These are phyloP conservation scores for Rhabdomys dilectus DNA, from an alignment of 2,113 vertebrate genomes.

Conservation along the genomic window DNA sequence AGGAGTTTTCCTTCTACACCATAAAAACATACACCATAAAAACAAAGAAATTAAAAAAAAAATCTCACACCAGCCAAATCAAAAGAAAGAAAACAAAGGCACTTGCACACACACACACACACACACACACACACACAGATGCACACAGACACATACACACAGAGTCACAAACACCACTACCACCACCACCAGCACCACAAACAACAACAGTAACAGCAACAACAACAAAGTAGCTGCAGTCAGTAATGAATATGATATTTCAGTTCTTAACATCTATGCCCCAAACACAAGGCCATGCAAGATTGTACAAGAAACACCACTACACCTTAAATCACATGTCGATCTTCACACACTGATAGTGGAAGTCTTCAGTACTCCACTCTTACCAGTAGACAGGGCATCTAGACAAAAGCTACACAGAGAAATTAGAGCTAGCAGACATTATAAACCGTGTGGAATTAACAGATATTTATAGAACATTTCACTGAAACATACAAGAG, in stretches of 20 bases:
- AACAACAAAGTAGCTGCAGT: not conserved
- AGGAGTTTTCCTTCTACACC: not conserved
- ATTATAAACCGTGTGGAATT: not conserved
- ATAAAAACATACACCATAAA: not conserved
- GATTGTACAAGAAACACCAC: not conserved
- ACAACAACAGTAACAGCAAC: not conserved
- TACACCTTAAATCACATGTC: not conserved
- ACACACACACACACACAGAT: too few species aligned
- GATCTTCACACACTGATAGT: not conserved
- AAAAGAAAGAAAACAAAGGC: not conserved
- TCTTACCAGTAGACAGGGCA: not conserved
- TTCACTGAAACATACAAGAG: not conserved
- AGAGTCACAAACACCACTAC: not conserved
- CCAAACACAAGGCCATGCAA: not conserved
- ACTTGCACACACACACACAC: not conserved
- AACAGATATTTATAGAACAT: not conserved
- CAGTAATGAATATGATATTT: not conserved
- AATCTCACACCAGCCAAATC: not conserved
- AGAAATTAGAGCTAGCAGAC: not conserved
- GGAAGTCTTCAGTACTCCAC: not conserved
- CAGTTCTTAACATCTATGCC: not conserved
- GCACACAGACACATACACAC: not conserved
- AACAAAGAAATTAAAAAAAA: not conserved
- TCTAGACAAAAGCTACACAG: not conserved
- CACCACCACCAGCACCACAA: not conserved